Percentiles rank a stretch among this genome's conserved stretches.
phyloP scores from a whole-genome alignment of 2,113 vertebrate species.

The Phrynosoma blainvillii region DNA sequence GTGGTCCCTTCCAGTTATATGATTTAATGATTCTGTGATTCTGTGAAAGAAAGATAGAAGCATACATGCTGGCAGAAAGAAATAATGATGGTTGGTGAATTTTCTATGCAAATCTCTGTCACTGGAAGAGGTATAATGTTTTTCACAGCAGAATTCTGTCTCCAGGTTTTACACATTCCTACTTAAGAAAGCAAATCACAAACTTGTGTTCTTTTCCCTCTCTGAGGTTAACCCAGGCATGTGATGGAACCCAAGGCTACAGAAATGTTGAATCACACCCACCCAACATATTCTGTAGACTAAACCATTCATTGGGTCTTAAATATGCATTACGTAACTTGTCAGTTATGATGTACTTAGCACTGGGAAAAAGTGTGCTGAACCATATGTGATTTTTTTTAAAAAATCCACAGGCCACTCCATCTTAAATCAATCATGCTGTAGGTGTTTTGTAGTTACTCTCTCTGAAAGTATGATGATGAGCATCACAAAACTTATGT shows the following conservation, averaged over 20 bases:
- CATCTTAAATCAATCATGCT: background rate
- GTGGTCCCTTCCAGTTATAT: too few species aligned
- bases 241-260: background rate
- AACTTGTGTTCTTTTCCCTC: background rate
- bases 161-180: background rate
- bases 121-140: background rate
- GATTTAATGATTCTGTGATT: too few species aligned
- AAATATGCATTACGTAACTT: conserved; percentile 2
- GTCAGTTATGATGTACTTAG: background rate
- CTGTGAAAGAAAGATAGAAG: too few species aligned
- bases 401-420: conserved; percentile 5
- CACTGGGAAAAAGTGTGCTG: background rate
- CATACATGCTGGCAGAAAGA: too few species aligned
- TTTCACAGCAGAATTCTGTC: background rate
- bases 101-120: background rate
- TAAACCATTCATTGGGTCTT: background rate
- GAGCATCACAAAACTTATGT: background rate
- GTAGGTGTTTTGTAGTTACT: background rate
- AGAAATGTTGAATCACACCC: background rate
- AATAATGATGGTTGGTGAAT: too few species aligned
- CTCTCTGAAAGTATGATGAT: background rate
- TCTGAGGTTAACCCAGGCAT: background rate
- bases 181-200: background rate
- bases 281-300: background rate
- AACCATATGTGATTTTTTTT: background rate